A percentile compares a stretch with the other conserved stretches of the same genome.
These are phyloP conservation scores for Diachrysia chrysitis DNA, from an alignment of 2,888 invertebrate genomes.

Conservation along the genomic window DNA sequence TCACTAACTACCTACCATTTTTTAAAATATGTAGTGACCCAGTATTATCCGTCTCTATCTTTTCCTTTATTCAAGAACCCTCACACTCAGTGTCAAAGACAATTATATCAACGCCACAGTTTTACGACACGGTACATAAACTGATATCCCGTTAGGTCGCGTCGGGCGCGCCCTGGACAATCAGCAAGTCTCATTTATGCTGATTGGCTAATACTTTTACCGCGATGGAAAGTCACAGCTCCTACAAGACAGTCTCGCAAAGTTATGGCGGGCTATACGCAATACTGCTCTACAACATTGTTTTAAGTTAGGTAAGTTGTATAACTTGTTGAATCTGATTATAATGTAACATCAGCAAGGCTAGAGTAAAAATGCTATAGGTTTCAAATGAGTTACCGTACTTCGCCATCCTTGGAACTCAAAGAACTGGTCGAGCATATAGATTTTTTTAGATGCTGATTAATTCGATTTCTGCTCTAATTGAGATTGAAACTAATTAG, in stretches of 20 bases:
- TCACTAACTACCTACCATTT: too few species aligned
- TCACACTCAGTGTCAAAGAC: too few species aligned
- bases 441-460: too few species aligned
- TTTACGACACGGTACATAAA: background rate
- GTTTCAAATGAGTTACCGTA: too few species aligned
- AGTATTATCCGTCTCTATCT: too few species aligned
- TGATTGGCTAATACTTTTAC: constrained; percentile 7
- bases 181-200: constrained; percentile 6
- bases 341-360: background rate
- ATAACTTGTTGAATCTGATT: background rate
- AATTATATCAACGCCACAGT: background rate
- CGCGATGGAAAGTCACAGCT: background rate
- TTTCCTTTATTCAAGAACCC: too few species aligned
- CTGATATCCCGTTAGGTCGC: background rate
- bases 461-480: too few species aligned
- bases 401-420: too few species aligned
- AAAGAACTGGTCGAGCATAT: too few species aligned
- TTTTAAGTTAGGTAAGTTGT: background rate
- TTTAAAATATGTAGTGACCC: too few species aligned
- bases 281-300: background rate
- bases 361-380: too few species aligned
- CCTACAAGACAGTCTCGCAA: background rate
- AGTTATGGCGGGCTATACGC: background rate
- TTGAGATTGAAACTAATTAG: too few species aligned
- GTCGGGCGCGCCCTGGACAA: constrained; percentile 1